Conservation (phyloP, 2,797 vertebrate species). For the Taenioides sp. region DNA sequence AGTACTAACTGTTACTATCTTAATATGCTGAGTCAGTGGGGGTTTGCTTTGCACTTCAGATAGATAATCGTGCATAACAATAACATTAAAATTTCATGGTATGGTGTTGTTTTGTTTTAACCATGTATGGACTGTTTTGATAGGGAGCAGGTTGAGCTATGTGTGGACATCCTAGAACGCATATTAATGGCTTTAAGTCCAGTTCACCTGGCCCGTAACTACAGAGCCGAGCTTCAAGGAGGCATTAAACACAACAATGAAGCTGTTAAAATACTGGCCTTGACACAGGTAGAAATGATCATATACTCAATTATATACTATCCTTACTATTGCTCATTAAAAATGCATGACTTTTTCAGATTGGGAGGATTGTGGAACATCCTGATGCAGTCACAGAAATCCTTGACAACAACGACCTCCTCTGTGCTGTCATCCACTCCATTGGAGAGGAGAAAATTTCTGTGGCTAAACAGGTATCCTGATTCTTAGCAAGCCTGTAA, state of each 20-base stretch:
- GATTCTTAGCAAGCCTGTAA: background rate
- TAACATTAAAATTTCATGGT: background rate
- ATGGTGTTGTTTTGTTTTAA: background rate
- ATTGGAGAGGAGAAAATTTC: slow-evolving; percentile 86
- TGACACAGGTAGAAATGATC: slow-evolving; percentile 83
- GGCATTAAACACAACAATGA: slow-evolving; percentile 87
- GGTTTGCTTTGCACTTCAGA: background rate
- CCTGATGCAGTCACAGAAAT: slow-evolving; percentile 81
- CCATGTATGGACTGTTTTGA: slow-evolving; percentile 16
- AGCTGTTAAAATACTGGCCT: slow-evolving; percentile 84
- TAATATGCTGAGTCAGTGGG: slow-evolving; percentile 45
- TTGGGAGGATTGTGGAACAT: slow-evolving; percentile 85
- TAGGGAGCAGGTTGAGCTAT: slow-evolving; percentile 88
- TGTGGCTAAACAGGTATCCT: slow-evolving; percentile 86
- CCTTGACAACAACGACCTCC: slow-evolving; percentile 79
- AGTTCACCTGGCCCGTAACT: slow-evolving; percentile 79
- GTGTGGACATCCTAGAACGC: slow-evolving; percentile 87
- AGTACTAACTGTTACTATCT: background rate
- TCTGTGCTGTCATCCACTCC: slow-evolving; percentile 83
- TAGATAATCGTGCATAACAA: background rate
- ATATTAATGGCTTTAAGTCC: slow-evolving; percentile 87
- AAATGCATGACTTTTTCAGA: slow-evolving; percentile 64
- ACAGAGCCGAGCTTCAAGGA: slow-evolving; percentile 81
- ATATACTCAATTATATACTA: background rate
- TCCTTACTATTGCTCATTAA: background rate